Percentiles rank a stretch among this genome's conserved stretches.
These are phyloP conservation scores for Okapia johnstoni DNA, from an alignment of 2,113 vertebrate genomes.

Conservation along the genomic window DNA sequence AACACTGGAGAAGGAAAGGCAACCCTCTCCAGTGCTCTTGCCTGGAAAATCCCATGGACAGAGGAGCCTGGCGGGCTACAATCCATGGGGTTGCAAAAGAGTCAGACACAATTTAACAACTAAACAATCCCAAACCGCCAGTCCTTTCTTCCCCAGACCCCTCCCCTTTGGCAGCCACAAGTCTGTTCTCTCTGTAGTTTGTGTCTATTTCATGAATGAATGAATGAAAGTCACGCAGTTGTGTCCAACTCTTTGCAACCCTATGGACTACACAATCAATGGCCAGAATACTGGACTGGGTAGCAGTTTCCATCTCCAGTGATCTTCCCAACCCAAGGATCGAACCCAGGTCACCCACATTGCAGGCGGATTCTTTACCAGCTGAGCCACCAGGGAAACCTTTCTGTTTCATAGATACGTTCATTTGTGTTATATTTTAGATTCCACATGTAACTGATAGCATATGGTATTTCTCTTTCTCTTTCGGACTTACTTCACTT, in stretches of 20 bases:
- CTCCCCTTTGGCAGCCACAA: not conserved
- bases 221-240: not conserved
- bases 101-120: not conserved
- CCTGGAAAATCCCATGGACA: not conserved
- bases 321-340: not conserved
- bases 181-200: not conserved
- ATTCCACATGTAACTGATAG: not conserved
- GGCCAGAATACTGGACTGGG: not conserved
- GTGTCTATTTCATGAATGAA: not conserved
- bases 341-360: not conserved
- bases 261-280: not conserved
- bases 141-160: not conserved
- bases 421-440: not conserved
- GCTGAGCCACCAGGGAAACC: not conserved
- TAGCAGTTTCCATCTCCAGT: not conserved
- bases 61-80: not conserved
- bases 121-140: not conserved
- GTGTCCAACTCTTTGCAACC: not conserved
- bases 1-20: not conserved
- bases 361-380: not conserved
- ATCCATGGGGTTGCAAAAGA: not conserved
- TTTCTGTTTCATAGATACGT: not conserved
- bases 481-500: not conserved
- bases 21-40: not conserved
- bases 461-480: not conserved